A percentile compares a stretch with the other conserved stretches of the same genome.
These are phyloP conservation scores for Lepilemur septentrionalis DNA, from an alignment of 2,797 vertebrate genomes.

Conservation along the genomic window DNA sequence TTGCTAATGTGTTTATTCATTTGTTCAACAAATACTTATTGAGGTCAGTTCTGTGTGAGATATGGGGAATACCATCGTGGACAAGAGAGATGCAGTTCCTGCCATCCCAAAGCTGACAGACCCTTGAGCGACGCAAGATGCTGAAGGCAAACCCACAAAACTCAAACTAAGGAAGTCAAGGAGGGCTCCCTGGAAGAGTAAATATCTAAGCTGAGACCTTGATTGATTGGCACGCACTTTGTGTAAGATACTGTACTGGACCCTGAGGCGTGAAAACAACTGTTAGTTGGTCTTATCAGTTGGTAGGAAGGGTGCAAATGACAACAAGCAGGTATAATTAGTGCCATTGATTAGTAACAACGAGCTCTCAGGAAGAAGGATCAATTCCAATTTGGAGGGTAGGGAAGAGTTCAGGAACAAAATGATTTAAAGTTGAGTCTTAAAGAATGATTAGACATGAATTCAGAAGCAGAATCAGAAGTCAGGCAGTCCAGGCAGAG, in stretches of 20 bases:
- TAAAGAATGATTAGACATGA: not conserved
- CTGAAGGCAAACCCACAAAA: not conserved
- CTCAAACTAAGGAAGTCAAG: not conserved
- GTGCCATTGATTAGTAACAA: not conserved
- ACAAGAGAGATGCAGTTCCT: not conserved
- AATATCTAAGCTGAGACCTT: not conserved
- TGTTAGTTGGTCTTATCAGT: not conserved
- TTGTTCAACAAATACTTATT: constrained; percentile 26
- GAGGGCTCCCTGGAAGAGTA: not conserved
- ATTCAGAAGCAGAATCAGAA: not conserved
- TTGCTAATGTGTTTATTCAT: not conserved
- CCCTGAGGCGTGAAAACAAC: not conserved
- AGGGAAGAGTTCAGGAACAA: not conserved
- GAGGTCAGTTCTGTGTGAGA: not conserved
- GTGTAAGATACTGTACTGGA: not conserved
- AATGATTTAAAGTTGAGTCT: not conserved
- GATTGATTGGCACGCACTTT: not conserved
- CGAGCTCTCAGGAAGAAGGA: not conserved
- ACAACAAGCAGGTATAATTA: not conserved
- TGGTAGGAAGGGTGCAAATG: not conserved
- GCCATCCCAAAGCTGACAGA: not conserved
- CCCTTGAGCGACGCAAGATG: not conserved
- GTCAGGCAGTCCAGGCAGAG: not conserved
- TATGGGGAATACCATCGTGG: not conserved
- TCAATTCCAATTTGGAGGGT: not conserved